These are phyloP conservation scores for Euphydryas editha DNA, from an alignment of 2,888 invertebrate species.

Conservation along the genomic window DNA sequence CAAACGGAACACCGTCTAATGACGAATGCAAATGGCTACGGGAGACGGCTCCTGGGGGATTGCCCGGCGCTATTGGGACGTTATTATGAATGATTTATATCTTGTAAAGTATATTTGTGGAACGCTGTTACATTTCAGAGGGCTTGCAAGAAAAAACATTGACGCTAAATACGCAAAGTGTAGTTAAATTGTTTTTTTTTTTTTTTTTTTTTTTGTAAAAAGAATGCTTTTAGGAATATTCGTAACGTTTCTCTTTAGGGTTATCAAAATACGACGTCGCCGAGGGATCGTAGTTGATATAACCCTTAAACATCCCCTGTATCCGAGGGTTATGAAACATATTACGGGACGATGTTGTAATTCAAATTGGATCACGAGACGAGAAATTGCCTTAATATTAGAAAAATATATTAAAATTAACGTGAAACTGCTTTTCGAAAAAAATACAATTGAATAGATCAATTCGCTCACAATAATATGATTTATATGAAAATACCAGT, in stretches of 20 bases:
- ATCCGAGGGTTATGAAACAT: slow-evolving; percentile 33
- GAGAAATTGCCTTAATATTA: slow-evolving; percentile 61
- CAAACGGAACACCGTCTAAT: slow-evolving; percentile 30
- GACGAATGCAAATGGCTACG: slow-evolving; percentile 28
- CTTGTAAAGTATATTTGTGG: slow-evolving; percentile 21
- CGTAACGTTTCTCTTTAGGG: neutral
- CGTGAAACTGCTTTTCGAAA: neutral
- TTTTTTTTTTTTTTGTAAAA: too few species aligned
- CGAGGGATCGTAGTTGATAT: slow-evolving; percentile 4
- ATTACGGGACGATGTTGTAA: slow-evolving; percentile 48
- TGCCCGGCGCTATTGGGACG: slow-evolving; percentile 18
- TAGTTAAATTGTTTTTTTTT: neutral
- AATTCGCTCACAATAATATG: too few species aligned
- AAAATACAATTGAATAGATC: too few species aligned
- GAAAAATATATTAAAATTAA: neutral
- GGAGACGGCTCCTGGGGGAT: slow-evolving; percentile 26
- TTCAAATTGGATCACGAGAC: slow-evolving; percentile 63
- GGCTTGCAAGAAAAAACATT: neutral
- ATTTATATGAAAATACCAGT: too few species aligned
- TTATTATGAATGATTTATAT: slow-evolving; percentile 30
- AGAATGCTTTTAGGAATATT: neutral
- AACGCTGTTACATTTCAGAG: slow-evolving; percentile 16
- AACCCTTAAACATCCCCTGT: slow-evolving; percentile 24
- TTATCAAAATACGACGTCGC: neutral
- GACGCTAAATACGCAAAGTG: neutral